These are phyloP conservation scores for Pantherophis guttatus DNA, from an alignment of 2,113 vertebrate species.

Conservation along the genomic window DNA sequence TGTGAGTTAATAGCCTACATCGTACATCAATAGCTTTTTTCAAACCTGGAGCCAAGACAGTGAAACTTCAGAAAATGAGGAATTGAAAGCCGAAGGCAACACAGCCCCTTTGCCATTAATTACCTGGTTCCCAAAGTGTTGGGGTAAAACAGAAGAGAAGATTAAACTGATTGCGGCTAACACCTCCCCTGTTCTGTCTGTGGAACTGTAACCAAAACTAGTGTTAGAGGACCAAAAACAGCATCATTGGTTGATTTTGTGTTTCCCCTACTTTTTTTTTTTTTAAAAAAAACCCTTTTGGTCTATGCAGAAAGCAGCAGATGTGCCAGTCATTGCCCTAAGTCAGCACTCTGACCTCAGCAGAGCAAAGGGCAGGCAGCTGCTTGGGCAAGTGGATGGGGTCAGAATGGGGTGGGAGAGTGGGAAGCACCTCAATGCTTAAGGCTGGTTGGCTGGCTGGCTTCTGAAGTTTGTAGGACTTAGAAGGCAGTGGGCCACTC, in stretches of 20 bases:
- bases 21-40: background rate
- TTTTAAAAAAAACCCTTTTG: background rate
- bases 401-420: background rate
- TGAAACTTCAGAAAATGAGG: background rate
- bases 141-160: background rate
- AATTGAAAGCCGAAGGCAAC: background rate
- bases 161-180: background rate
- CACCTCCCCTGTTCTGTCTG: background rate
- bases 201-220: background rate
- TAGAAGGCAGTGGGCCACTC: background rate
- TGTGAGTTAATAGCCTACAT: background rate
- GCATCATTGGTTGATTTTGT: background rate
- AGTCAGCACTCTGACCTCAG: constrained; percentile 35
- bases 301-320: constrained; percentile 18
- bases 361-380: constrained; percentile 41
- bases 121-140: background rate
- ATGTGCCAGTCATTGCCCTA: constrained; percentile 20
- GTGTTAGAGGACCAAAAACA: background rate
- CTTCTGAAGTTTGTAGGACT: background rate
- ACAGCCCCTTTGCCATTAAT: background rate
- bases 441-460: background rate
- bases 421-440: constrained; percentile 4
- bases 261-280: background rate
- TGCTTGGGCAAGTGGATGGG: constrained; percentile 27
- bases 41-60: background rate